Evolutionary conservation across 2,888 invertebrate genomes (phyloP).

Genomic region (Griposia aprilina): DNA sequence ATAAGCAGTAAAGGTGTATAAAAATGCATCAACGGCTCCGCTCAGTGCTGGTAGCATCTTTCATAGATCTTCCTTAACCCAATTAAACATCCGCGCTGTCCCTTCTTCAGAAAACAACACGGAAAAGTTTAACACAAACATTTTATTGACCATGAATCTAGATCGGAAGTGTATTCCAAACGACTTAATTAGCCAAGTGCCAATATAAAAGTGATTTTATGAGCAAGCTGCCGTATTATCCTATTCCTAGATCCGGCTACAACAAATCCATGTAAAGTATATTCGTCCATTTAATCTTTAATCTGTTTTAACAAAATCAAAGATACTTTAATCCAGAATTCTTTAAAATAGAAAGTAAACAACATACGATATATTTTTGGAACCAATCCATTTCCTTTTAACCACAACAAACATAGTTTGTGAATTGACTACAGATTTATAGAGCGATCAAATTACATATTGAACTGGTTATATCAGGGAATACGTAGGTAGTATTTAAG

Average conservation of each 20-base stretch:
- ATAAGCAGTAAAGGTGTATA: neutral
- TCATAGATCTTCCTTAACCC: neutral
- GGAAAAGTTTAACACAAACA: too few relatives aligned
- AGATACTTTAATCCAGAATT: neutral
- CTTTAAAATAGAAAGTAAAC: neutral
- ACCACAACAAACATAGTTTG: slow-evolving; percentile 32
- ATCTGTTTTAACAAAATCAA: neutral
- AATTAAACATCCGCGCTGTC: too few relatives aligned
- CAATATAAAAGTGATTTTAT: neutral
- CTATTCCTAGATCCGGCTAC: neutral
- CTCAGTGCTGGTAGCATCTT: too few relatives aligned
- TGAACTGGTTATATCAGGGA: slow-evolving; percentile 38
- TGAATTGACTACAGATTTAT: slow-evolving; percentile 47
- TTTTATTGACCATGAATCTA: too few relatives aligned
- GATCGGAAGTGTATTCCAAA: neutral
- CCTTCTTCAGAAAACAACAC: too few relatives aligned
- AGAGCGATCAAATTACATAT: slow-evolving; percentile 56
- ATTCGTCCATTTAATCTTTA: neutral
- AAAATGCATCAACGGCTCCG: neutral
- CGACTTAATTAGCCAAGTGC: neutral
- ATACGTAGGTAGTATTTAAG: neutral
- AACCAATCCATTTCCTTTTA: slow-evolving; percentile 22
- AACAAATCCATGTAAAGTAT: neutral
- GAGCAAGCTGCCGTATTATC: neutral
- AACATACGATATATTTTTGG: slow-evolving; percentile 1